phyloP scores from a whole-genome alignment of 2,888 invertebrate species.

The Aethes cnicana region DNA sequence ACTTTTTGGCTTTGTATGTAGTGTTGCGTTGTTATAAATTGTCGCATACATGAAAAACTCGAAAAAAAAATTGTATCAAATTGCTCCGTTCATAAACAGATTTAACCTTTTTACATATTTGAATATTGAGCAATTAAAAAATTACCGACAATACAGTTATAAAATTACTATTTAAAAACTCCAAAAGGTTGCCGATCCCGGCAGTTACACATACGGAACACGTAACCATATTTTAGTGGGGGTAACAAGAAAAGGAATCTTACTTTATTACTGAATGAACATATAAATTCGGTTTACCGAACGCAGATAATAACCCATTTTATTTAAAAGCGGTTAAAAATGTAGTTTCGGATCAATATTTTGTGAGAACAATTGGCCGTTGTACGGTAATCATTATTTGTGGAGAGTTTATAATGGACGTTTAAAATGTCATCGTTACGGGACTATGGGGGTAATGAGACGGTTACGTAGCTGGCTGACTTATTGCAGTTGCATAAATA shows the following conservation, averaged over 20 bases:
- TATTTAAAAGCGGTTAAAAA: constrained; percentile 51
- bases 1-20: too few species aligned
- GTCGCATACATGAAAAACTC: too few species aligned
- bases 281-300: constrained; percentile 68
- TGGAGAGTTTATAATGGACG: constrained; percentile 14
- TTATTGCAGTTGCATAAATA: not conserved
- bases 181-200: constrained; percentile 35
- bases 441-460: constrained; percentile 9
- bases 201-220: constrained; percentile 64
- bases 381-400: constrained; percentile 30
- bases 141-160: too few species aligned
- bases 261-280: constrained; percentile 70
- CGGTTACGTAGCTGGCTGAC: constrained; percentile 1
- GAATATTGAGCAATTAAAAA: too few species aligned
- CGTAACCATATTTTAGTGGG: constrained; percentile 58
- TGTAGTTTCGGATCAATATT: constrained; percentile 46
- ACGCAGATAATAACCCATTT: constrained; percentile 64
- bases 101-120: too few species aligned
- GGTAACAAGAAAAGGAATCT: constrained; percentile 48
- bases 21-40: too few species aligned
- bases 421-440: constrained; percentile 24
- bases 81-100: too few species aligned
- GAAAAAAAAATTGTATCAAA: too few species aligned
- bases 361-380: constrained; percentile 51
- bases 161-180: constrained; percentile 17